These are phyloP conservation scores for Maconellicoccus hirsutus DNA, from an alignment of 1,140 invertebrate species.

Conservation along the genomic window DNA sequence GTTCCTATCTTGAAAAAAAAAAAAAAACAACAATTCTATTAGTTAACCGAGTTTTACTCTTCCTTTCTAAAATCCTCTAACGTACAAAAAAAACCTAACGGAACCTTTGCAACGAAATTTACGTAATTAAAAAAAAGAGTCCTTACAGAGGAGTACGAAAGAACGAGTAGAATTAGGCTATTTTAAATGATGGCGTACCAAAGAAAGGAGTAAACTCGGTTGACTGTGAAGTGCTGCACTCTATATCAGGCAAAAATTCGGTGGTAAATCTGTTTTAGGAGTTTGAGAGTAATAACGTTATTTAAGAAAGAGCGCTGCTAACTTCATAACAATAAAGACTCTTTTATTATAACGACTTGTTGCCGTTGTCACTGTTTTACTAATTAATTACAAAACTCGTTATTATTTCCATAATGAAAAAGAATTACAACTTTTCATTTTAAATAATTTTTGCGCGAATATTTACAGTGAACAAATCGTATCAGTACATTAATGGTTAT, in stretches of 20 bases:
- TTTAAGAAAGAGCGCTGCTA: conserved; percentile 16
- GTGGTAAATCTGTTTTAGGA: background rate
- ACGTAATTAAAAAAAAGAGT: background rate
- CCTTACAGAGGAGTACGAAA: background rate
- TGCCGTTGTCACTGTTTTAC: conserved; percentile 9
- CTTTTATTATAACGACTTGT: conserved; percentile 19
- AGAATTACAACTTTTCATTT: background rate
- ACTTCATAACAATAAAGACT: conserved; percentile 19
- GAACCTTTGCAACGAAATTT: background rate
- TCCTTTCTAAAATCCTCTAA: no score
- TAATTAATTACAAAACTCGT: conserved; percentile 18
- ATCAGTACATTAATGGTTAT: no score
- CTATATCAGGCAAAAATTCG: background rate
- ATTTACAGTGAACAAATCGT: background rate
- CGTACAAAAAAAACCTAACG: background rate
- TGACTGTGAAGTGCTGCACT: conserved; percentile 5
- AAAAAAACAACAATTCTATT: no score
- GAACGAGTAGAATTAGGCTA: background rate
- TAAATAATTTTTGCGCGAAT: background rate
- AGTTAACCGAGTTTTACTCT: no score
- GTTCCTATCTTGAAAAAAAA: no score
- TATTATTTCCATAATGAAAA: conserved; percentile 14
- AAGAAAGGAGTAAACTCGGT: background rate
- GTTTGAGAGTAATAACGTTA: conserved; percentile 18
- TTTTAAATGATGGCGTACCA: no score